Evolutionary conservation across 2,113 vertebrate species (phyloP), one percentile per base, ranked within the genome.

Genomic region (Telmatochromis brichardi): DNA sequence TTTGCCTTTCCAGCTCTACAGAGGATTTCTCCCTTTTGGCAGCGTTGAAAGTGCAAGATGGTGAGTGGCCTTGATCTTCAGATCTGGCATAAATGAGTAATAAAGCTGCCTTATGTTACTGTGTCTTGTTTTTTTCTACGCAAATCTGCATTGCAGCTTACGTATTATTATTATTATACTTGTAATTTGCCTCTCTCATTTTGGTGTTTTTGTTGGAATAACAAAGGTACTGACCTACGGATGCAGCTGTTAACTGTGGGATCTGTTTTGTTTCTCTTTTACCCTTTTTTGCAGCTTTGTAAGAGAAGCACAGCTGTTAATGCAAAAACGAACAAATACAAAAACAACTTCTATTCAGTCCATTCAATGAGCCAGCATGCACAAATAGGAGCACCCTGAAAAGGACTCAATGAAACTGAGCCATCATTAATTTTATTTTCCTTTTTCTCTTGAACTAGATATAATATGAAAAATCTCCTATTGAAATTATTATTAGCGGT

Each of bases 41-140:
- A 57, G 60, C 11, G 21, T 13, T 81, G 57, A 78, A 83, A 78
- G 71, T 42, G 40, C 8, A 12, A 86, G 71, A n/a, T 26, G 89
- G 88, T 94, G 80, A 90, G 90, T 92, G 54, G 57, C 51, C 35
- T 63, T 68, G 26, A 76, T 57, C 12, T 86, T 81, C 12, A 45
- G 12, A 78, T 82, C 23, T 71, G 28, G 40, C 9, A 79, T 21
- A 31, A 33, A 31, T 78, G 15, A n/a, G 31, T n/a, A 19, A 63
- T 19, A 71, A 31, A 55, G 31, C 58, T 17, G 40, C 12, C 63
- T 63, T 35, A 13, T 42, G 35, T 54, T 73, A 21, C 11, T 26
- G 11, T 53, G 19, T 19, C 2, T 54, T 12, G 23, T 58, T 15
- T 57, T 58, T 26, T 21, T 50, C 11, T 21, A 21, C 7, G 33